Conservation (phyloP, 2,888 invertebrate species). For the Troides helena region DNA sequence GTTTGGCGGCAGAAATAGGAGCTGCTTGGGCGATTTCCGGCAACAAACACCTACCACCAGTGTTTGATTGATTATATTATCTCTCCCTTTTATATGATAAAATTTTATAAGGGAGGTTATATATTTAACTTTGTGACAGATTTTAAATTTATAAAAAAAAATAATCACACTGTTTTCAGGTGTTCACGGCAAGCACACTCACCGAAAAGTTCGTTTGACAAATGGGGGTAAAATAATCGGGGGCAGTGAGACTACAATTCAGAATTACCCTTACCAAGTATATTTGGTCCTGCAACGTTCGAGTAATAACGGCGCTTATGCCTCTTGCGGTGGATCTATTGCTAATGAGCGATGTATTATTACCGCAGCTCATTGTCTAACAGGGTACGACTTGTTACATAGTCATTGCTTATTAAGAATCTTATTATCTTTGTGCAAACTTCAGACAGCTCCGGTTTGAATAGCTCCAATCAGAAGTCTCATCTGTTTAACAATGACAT, state of each 20-base stretch:
- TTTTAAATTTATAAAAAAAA: neutral
- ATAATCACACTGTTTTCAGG: neutral
- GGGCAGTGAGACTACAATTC: slow-evolving; percentile 54
- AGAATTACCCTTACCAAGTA: slow-evolving; percentile 58
- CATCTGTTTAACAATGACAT: too few relatives aligned
- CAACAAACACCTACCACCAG: too few relatives aligned
- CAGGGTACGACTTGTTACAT: slow-evolving; percentile 16
- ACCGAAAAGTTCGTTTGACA: neutral
- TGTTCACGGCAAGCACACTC: neutral
- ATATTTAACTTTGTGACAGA: too few relatives aligned
- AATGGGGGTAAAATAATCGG: slow-evolving; percentile 57
- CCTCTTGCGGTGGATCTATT: slow-evolving; percentile 65
- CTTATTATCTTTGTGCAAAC: neutral
- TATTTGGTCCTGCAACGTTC: slow-evolving; percentile 45
- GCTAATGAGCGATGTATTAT: slow-evolving; percentile 51
- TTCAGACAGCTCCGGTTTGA: neutral
- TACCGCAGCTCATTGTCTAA: slow-evolving; percentile 70
- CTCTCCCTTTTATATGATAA: too few relatives aligned
- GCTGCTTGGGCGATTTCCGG: too few relatives aligned
- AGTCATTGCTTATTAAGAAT: neutral
- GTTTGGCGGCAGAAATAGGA: too few relatives aligned
- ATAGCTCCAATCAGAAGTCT: neutral
- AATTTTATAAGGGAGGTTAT: too few relatives aligned
- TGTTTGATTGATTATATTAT: too few relatives aligned
- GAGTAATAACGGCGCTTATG: neutral